phyloP scores from a whole-genome alignment of 2,888 invertebrate genomes.

The Pseudanteris insignis region DNA sequence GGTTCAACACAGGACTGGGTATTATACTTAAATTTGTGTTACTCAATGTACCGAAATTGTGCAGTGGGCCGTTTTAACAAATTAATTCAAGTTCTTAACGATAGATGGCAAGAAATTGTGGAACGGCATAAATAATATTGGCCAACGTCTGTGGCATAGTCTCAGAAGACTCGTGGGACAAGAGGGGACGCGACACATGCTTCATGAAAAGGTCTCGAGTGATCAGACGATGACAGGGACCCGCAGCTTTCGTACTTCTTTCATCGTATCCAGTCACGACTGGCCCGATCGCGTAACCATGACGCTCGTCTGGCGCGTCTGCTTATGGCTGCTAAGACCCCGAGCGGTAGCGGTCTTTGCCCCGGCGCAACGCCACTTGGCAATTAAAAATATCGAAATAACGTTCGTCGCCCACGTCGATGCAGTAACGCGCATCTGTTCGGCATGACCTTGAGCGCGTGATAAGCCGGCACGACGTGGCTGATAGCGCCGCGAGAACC shows the following conservation, averaged over 20 bases:
- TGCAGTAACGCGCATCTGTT: no score
- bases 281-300: conserved; percentile 31
- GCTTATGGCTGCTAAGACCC: conserved; percentile 8
- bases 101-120: no score
- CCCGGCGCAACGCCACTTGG: not conserved
- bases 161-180: conserved; percentile 36
- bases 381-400: conserved; percentile 3
- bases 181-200: conserved; percentile 29
- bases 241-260: conserved; percentile 41
- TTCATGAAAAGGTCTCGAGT: conserved; percentile 39
- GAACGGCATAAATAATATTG: conserved; percentile 30
- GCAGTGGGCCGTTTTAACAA: no score
- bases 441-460: no score
- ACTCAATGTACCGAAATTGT: no score
- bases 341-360: not conserved
- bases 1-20: no score
- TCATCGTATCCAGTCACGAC: conserved; percentile 23
- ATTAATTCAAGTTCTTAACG: no score
- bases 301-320: conserved; percentile 18
- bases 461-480: no score
- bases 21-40: no score
- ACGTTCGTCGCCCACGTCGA: not conserved
- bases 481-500: no score
- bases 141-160: conserved; percentile 14
- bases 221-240: conserved; percentile 31